These are phyloP conservation scores for Epizoanthus fatuus DNA, from an alignment of 92 coral and sea anemone species.

Conservation along the genomic window DNA sequence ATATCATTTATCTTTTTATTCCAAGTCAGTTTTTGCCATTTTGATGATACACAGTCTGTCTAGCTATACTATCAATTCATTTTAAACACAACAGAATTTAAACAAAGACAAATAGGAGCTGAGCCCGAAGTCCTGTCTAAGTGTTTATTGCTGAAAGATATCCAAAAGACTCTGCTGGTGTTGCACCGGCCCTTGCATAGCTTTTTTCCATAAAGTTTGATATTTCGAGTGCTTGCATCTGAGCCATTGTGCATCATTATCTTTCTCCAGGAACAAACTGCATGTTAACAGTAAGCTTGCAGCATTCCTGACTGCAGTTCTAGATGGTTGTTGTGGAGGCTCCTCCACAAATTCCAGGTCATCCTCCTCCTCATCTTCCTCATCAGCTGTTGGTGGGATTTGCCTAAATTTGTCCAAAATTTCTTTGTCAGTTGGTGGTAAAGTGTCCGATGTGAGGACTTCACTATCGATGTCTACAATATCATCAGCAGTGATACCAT, in stretches of 20 bases:
- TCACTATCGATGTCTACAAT: slow-evolving; percentile 4
- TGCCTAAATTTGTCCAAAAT: not conserved
- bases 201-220: slow-evolving; percentile 3
- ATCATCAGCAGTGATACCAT: not conserved
- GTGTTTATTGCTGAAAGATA: too few species aligned
- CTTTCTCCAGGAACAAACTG: slow-evolving; percentile 6
- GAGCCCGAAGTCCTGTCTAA: too few species aligned
- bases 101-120: too few species aligned
- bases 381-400: not conserved
- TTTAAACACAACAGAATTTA: too few species aligned
- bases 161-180: not conserved
- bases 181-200: not conserved
- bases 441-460: slow-evolving; percentile 17
- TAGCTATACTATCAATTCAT: too few species aligned
- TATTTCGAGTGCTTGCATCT: not conserved
- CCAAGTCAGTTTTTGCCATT: too few species aligned
- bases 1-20: too few species aligned
- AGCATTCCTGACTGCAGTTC: not conserved
- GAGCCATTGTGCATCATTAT: slow-evolving; percentile 11
- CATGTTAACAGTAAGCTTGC: not conserved
- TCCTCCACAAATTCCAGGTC: not conserved
- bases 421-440: not conserved
- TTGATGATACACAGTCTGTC: too few species aligned
- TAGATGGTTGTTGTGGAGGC: slow-evolving; percentile 9
- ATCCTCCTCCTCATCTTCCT: not conserved